Conservation (phyloP, 2,888 invertebrate species). For the Slavum lentiscoides region DNA sequence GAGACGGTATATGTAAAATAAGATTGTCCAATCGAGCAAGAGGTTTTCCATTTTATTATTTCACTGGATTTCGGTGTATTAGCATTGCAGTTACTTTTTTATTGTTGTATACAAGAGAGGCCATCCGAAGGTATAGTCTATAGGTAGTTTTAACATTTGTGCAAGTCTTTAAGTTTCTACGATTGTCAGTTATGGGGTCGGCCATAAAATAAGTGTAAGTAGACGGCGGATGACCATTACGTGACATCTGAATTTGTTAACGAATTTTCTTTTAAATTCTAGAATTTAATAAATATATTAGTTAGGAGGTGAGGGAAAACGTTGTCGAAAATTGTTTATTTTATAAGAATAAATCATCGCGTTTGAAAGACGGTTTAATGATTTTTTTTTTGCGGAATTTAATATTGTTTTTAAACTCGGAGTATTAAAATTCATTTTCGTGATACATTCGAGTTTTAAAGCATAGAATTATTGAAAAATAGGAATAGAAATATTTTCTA, state of each 20-base stretch:
- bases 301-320: neutral
- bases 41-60: conserved; percentile 33
- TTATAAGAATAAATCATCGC: no score
- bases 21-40: conserved; percentile 24
- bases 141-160: conserved; percentile 9
- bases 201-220: conserved; percentile 6
- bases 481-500: no score
- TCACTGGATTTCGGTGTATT: conserved; percentile 24
- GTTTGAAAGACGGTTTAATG: no score
- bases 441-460: no score
- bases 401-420: no score
- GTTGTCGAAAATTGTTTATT: no score
- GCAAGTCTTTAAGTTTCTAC: conserved; percentile 12
- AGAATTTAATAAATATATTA: neutral
- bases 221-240: neutral
- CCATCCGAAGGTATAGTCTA: neutral
- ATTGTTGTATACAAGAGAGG: conserved; percentile 22
- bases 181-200: conserved; percentile 12
- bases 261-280: neutral
- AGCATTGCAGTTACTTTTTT: conserved; percentile 34
- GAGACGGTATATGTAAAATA: neutral
- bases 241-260: conserved; percentile 22
- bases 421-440: no score
- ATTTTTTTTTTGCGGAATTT: no score
- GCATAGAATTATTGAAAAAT: no score